Evolutionary conservation across 2,888 invertebrate species (phyloP), one percentile per base, ranked within the genome.

Genomic region (Cerastis leucographa): DNA sequence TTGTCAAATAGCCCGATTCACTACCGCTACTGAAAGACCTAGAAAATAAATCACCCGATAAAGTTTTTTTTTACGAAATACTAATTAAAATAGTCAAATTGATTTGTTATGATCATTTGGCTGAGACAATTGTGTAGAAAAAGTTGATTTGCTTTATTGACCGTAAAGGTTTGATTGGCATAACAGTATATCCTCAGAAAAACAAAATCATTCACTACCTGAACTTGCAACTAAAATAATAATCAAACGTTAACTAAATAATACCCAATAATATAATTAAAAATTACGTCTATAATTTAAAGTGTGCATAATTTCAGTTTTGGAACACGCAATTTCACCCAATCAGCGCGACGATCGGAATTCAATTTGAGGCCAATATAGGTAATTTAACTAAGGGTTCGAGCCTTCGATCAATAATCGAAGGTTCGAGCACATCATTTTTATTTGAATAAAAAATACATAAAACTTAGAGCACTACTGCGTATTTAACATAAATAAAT

Each of bases 1-100:
- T 90, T 14, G 95, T 91, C 42, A 78, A 81, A 85, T 94, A 95
- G 14, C 94, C 95, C 46, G 95, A 95, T 77, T 95, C 94, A 75
- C 87, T 86, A 83, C 90, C 87, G 86, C 92, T 93, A 72, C 74
- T 71, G 76, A 85, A 83, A 78, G 82, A 90, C 92, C 93, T 95
- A 93, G 80, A 92, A 92, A 91, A 84, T 68, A 89, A 90, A 85
- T 77, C 78, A 76, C 35, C 78, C 77, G 70, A 54, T 88, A 68
- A 74, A 72, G 66, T 78, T 89, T 87, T 85, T n/a, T 59, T 84
- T 85, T 88, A 82, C 75, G 82, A 75, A 88, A 84, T 82, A 77
- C n/a, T 79, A 81, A 83, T 87, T 81, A 74, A 81, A 77, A 75
- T n/a, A 40, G 40, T 40, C 12, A 71, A 72, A 89, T 89, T 82